Percentiles rank a stretch among this genome's conserved stretches.
phyloP scores from a whole-genome alignment of 2,888 invertebrate genomes.

The Athalia circularis region DNA sequence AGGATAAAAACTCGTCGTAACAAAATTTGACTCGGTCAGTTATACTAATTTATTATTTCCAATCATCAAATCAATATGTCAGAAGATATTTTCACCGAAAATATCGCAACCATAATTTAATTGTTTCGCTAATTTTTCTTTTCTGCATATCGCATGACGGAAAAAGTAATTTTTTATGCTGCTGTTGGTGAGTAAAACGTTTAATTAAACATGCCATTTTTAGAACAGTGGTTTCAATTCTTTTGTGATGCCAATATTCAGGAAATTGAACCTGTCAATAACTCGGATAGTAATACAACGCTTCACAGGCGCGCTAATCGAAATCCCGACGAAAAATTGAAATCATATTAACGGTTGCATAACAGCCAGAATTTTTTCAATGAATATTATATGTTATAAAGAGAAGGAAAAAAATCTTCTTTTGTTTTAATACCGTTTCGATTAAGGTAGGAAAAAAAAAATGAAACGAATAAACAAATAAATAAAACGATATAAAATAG shows the following conservation, averaged over 20 bases:
- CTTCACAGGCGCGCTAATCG: not conserved
- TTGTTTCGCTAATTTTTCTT: too few species aligned
- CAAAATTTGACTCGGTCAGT: too few species aligned
- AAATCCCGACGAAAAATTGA: not conserved
- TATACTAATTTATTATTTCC: too few species aligned
- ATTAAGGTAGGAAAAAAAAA: constrained; percentile 4
- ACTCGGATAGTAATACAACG: not conserved
- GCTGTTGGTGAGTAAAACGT: too few species aligned
- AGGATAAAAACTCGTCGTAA: too few species aligned
- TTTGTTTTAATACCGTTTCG: not conserved
- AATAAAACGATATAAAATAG: not conserved
- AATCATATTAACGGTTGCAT: constrained; percentile 1
- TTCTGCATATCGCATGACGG: too few species aligned
- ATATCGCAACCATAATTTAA: too few species aligned
- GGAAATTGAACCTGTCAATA: constrained; percentile 20
- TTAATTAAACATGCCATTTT: not conserved
- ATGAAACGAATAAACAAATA: not conserved
- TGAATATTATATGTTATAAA: not conserved
- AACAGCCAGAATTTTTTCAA: not conserved
- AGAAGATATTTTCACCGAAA: too few species aligned
- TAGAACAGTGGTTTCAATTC: not conserved
- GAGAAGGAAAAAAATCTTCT: not conserved
- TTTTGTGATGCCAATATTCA: not conserved
- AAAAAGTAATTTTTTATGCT: too few species aligned
- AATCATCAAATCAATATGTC: too few species aligned